Conservation (phyloP, 2,888 invertebrate genomes). For the Linnaemya vulpina region DNA sequence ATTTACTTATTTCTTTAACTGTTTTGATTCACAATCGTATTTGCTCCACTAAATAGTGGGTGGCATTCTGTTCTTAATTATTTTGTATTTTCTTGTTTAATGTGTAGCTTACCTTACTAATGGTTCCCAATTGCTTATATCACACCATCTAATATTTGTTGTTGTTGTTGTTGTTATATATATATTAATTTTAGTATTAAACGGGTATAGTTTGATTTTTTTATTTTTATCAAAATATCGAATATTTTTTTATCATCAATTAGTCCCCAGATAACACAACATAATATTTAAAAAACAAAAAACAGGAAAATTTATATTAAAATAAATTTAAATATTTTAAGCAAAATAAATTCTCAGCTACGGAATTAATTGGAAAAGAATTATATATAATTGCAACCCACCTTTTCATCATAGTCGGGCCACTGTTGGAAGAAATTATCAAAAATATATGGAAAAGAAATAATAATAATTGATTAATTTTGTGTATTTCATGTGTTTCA, state of each 20-base stretch:
- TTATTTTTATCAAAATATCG: slow-evolving; percentile 25
- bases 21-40: slow-evolving; percentile 49
- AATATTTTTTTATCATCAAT: slow-evolving; percentile 53
- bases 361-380: background rate
- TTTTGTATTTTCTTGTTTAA: slow-evolving; percentile 79
- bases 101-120: slow-evolving; percentile 84
- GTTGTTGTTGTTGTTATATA: too few relatives aligned
- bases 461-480: slow-evolving; percentile 68
- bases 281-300: slow-evolving; percentile 48
- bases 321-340: background rate
- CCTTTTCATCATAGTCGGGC: slow-evolving; percentile 61
- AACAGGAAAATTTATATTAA: slow-evolving; percentile 32
- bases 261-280: slow-evolving; percentile 61
- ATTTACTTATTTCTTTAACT: slow-evolving; percentile 19
- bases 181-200: slow-evolving; percentile 7
- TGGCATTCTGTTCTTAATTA: slow-evolving; percentile 53
- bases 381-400: slow-evolving; percentile 32
- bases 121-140: slow-evolving; percentile 83
- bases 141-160: slow-evolving; percentile 80
- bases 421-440: slow-evolving; percentile 48
- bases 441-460: slow-evolving; percentile 69
- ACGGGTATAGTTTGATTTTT: background rate
- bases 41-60: background rate
- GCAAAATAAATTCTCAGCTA: background rate
- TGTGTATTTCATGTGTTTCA: background rate